Evolutionary conservation across 2,797 vertebrate genomes (phyloP).

Genomic region (Chiloscyllium punctatum): DNA sequence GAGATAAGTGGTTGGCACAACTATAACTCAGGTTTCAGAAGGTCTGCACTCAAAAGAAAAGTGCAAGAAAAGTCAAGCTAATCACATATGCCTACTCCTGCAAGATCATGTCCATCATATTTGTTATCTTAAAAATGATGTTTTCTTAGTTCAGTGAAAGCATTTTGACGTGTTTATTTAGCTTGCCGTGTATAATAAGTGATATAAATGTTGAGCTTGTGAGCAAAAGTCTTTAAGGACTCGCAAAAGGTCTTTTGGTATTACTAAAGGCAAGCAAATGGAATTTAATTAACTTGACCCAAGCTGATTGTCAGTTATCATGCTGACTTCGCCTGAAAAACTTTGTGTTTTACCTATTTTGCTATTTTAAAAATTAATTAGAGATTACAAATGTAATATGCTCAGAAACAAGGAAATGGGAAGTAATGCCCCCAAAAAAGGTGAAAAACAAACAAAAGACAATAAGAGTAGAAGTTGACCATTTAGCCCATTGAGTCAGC

Average conservation of each 20-base stretch:
- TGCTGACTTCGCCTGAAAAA: neutral
- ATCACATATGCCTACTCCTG: neutral
- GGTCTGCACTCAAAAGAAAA: neutral
- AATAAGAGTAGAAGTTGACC: too few relatives aligned
- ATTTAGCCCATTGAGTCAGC: too few relatives aligned
- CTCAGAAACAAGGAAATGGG: neutral
- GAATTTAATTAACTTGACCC: neutral
- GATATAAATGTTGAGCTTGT: conserved; percentile 18
- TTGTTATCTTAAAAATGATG: neutral
- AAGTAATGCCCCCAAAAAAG: neutral
- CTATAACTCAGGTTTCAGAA: neutral
- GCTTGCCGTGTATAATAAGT: neutral
- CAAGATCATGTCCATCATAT: neutral
- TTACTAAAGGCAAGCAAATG: neutral
- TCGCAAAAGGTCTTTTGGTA: neutral
- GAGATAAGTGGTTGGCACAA: neutral
- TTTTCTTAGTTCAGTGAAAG: neutral
- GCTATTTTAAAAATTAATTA: conserved; percentile 11
- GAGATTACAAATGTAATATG: neutral
- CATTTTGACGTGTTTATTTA: neutral
- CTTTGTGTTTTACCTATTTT: neutral
- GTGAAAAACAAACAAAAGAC: neutral
- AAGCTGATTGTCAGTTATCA: neutral
- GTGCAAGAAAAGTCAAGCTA: neutral
- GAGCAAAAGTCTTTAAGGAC: neutral